These are phyloP conservation scores for Melanchra persicariae DNA, from an alignment of 2,888 invertebrate genomes.

Conservation along the genomic window DNA sequence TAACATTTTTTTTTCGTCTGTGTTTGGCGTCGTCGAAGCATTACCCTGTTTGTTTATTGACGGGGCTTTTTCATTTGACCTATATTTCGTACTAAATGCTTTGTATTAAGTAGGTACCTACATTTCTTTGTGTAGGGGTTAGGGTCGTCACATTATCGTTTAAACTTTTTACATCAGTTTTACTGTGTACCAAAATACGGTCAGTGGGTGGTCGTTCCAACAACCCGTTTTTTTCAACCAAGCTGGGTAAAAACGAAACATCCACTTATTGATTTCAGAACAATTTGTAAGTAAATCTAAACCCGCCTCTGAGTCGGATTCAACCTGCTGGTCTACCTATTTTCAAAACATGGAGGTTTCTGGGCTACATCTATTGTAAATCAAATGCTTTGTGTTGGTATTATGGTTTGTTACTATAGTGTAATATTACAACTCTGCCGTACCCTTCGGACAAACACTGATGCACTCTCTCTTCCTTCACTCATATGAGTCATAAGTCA, in stretches of 20 bases:
- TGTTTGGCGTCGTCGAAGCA: not conserved
- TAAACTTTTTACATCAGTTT: not conserved
- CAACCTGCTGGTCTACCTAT: too few relatives aligned
- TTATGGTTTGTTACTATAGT: too few relatives aligned
- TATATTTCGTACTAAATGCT: conserved; percentile 7
- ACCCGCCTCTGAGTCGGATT: too few relatives aligned
- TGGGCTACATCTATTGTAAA: too few relatives aligned
- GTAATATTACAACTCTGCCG: not conserved
- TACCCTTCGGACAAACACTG: not conserved
- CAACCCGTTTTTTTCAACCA: not conserved
- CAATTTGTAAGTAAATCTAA: too few relatives aligned
- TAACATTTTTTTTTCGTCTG: conserved; percentile 16
- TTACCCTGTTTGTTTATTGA: conserved; percentile 23
- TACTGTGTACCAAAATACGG: not conserved
- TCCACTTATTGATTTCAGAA: too few relatives aligned
- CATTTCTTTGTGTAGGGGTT: not conserved
- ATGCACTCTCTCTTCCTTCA: not conserved
- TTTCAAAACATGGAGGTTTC: too few relatives aligned
- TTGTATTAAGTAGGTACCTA: not conserved
- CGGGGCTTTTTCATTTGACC: conserved; percentile 35
- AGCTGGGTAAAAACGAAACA: too few relatives aligned
- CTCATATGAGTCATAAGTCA: not conserved
- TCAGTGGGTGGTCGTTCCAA: not conserved
- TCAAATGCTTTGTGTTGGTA: too few relatives aligned
- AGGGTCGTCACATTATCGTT: conserved; percentile 17